These are phyloP conservation scores for Hyposoter dolosus DNA, from an alignment of 2,888 invertebrate genomes.

Conservation along the genomic window DNA sequence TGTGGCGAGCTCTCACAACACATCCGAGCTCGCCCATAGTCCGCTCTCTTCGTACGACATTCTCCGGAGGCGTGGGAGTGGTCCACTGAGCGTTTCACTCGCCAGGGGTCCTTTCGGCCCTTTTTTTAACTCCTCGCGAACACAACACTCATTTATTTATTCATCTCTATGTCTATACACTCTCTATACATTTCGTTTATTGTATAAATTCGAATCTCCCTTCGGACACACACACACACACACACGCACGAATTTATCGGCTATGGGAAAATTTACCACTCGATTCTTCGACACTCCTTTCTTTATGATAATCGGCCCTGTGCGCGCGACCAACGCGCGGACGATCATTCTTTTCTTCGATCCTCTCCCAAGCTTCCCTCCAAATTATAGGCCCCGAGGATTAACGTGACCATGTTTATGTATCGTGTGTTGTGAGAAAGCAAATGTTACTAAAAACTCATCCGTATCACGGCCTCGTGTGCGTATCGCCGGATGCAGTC, in stretches of 20 bases:
- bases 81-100: constrained; percentile 54
- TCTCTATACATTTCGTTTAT: not conserved
- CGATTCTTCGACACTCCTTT: constrained; percentile 58
- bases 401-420: constrained; percentile 30
- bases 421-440: not conserved
- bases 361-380: not conserved
- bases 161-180: not conserved
- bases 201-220: not conserved
- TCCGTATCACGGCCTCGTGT: not conserved
- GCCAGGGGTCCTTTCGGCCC: constrained; percentile 55
- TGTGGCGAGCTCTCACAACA: constrained; percentile 16
- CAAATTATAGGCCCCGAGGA: constrained; percentile 33
- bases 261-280: constrained; percentile 54
- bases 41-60: constrained; percentile 29
- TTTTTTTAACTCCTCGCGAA: constrained; percentile 26
- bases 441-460: not conserved
- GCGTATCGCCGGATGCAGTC: not conserved
- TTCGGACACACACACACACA: not conserved
- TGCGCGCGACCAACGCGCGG: constrained; percentile 12
- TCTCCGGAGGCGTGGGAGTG: constrained; percentile 71
- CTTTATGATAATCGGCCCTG: constrained; percentile 53
- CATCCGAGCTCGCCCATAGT: not conserved
- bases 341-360: constrained; percentile 41
- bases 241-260: constrained; percentile 35
- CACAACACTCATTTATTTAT: constrained; percentile 47